Conservation (phyloP, 2,888 invertebrate genomes). For the Ptychoptera albimana region DNA sequence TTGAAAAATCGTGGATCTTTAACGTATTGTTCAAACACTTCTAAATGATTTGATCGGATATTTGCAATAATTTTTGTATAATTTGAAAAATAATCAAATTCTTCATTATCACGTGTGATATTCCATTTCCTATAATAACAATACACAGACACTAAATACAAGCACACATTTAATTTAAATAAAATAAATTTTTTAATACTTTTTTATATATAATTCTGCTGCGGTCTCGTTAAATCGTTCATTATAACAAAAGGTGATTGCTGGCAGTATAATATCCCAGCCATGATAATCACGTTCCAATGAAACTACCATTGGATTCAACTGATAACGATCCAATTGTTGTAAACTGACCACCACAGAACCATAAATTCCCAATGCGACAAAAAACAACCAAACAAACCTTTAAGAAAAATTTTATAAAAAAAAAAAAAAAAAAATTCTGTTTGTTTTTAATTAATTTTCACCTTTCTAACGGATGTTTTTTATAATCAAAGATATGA, state of each 20-base stretch:
- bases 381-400: background rate
- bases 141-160: no score
- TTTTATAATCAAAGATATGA: no score
- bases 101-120: conserved; percentile 24
- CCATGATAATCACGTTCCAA: conserved; percentile 7
- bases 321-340: conserved; percentile 8
- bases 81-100: conserved; percentile 32
- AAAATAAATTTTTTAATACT: no score
- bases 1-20: conserved; percentile 29
- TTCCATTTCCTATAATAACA: conserved; percentile 28
- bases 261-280: conserved; percentile 10
- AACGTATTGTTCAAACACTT: conserved; percentile 25
- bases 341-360: background rate
- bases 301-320: conserved; percentile 10
- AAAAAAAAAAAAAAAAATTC: no score
- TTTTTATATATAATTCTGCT: conserved; percentile 2
- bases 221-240: conserved; percentile 2
- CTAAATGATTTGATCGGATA: conserved; percentile 29
- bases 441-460: no score
- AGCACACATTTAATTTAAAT: no score
- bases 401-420: no score
- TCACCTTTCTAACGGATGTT: no score
- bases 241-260: conserved; percentile 7
- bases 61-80: conserved; percentile 33
- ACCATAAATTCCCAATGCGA: background rate